Evolutionary conservation across 2,888 invertebrate genomes (phyloP).

Genomic region (Helicoverpa assulta): DNA sequence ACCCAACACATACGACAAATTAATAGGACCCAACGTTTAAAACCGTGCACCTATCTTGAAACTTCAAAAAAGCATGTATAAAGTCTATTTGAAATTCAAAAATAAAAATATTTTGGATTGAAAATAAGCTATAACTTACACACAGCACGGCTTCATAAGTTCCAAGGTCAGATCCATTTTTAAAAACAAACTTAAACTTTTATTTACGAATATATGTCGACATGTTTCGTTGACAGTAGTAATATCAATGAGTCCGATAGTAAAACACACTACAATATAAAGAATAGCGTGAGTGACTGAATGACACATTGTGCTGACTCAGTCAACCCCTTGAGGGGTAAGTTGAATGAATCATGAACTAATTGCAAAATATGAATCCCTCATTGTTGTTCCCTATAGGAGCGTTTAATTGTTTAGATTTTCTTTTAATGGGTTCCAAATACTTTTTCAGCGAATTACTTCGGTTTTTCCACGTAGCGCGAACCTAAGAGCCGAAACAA

Average conservation of each 20-base stretch:
- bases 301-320: conserved; percentile 47
- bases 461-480: too few relatives aligned
- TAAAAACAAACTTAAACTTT: background rate
- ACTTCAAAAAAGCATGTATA: too few relatives aligned
- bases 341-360: conserved; percentile 24
- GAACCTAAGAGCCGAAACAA: too few relatives aligned
- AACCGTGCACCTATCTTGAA: too few relatives aligned
- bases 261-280: conserved; percentile 25
- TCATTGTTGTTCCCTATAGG: too few relatives aligned
- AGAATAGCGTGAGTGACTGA: conserved; percentile 26
- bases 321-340: conserved; percentile 24
- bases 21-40: too few relatives aligned
- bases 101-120: background rate
- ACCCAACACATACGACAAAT: too few relatives aligned
- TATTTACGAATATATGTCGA: background rate
- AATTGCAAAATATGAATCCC: conserved; percentile 9
- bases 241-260: conserved; percentile 15
- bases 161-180: conserved; percentile 34
- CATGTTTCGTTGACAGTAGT: background rate
- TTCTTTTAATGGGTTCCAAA: too few relatives aligned
- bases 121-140: conserved; percentile 19
- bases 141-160: conserved; percentile 27
- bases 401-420: too few relatives aligned
- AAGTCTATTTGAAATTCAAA: too few relatives aligned
- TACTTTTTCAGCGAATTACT: too few relatives aligned